Conservation (phyloP, 2,888 invertebrate genomes). For the Cecidostiba fungosa region DNA sequence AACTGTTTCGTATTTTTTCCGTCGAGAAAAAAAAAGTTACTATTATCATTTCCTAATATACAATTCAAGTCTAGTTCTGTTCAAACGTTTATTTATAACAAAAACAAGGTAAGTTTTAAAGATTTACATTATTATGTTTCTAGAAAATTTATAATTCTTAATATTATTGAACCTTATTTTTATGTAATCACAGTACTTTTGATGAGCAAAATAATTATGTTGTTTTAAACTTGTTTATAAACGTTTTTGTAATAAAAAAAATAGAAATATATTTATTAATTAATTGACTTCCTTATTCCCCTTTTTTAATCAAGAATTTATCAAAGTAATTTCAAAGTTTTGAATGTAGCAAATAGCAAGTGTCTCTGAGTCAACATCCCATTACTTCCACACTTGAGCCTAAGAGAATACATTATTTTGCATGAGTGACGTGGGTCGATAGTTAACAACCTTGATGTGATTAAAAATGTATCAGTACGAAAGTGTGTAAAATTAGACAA, state of each 20-base stretch:
- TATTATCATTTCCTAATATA: background rate
- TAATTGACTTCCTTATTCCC: background rate
- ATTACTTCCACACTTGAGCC: slow-evolving; percentile 12
- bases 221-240: too few relatives aligned
- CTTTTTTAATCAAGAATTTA: background rate
- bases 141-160: too few relatives aligned
- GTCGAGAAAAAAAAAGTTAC: background rate
- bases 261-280: background rate
- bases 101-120: background rate
- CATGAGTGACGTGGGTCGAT: background rate
- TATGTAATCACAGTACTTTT: too few relatives aligned
- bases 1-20: too few relatives aligned
- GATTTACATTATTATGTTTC: background rate
- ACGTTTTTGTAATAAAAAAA: too few relatives aligned
- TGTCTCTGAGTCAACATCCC: slow-evolving; percentile 11
- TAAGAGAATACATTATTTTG: background rate
- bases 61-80: background rate
- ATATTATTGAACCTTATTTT: too few relatives aligned
- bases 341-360: background rate
- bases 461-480: background rate
- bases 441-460: background rate
- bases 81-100: background rate
- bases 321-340: background rate
- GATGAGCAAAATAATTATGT: too few relatives aligned
- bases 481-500: background rate